phyloP scores from a whole-genome alignment of 2,113 vertebrate genomes.

The Sander lucioperca region DNA sequence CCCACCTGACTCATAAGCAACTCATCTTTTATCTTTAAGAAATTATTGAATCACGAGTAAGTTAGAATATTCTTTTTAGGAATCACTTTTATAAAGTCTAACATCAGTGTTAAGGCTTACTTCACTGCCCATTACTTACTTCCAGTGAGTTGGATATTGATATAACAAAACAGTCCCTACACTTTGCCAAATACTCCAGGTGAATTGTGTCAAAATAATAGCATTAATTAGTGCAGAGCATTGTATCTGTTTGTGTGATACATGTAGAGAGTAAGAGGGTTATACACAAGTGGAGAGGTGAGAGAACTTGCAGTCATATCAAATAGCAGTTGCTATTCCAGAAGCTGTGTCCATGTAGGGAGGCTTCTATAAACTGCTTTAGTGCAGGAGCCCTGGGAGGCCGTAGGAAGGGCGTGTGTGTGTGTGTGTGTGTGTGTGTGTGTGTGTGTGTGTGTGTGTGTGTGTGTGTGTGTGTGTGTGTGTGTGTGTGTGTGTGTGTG shows the following conservation, averaged over 20 bases:
- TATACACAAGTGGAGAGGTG: slow-evolving; percentile 74
- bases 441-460: not conserved
- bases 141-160: not conserved
- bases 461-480: not conserved
- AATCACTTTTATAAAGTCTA: not conserved
- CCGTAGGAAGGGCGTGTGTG: slow-evolving; percentile 55
- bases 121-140: no score
- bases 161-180: not conserved
- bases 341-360: slow-evolving; percentile 89
- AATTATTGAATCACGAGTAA: not conserved
- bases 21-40: not conserved
- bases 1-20: no score
- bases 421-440: slow-evolving; percentile 36
- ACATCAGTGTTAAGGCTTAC: not conserved
- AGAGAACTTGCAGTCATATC: slow-evolving; percentile 78
- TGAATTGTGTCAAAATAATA: not conserved
- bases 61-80: not conserved
- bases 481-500: no score
- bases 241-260: slow-evolving; percentile 22
- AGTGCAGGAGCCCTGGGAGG: slow-evolving; percentile 66
- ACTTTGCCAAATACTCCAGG: not conserved
- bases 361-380: slow-evolving; percentile 88
- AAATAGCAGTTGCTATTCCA: slow-evolving; percentile 89
- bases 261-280: slow-evolving; percentile 36
- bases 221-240: not conserved